Percentiles rank a stretch among this genome's conserved stretches.
Evolutionary conservation across 2,113 vertebrate species (phyloP).

Genomic region (Saguinus midas): DNA sequence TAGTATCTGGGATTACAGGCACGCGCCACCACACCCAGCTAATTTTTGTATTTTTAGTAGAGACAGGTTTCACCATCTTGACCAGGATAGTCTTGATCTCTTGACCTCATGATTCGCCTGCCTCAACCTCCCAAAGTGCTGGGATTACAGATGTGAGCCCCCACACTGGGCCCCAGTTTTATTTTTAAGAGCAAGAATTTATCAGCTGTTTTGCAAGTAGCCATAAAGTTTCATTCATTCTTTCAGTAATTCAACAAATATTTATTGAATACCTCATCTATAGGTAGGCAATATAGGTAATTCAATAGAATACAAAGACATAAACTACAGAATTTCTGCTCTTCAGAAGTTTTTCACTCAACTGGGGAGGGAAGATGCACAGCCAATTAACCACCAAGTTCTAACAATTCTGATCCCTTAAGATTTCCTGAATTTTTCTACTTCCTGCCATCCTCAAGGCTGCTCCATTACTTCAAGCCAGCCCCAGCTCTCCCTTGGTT

Average conservation of each 20-base stretch:
- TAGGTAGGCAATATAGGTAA: not conserved
- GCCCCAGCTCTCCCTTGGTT: not conserved
- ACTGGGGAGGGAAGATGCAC: not conserved
- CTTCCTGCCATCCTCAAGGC: not conserved
- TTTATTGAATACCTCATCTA: not conserved
- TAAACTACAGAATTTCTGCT: not conserved
- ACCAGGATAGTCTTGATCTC: too few relatives aligned
- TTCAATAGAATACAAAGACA: not conserved
- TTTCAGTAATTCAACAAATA: not conserved
- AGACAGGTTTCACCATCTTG: too few relatives aligned
- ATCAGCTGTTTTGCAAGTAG: not conserved
- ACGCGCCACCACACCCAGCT: too few relatives aligned
- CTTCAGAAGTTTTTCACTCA: conserved; percentile 22
- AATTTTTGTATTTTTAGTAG: too few relatives aligned
- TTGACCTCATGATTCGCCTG: too few relatives aligned
- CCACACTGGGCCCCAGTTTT: too few relatives aligned
- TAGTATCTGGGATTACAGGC: too few relatives aligned
- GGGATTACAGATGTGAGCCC: too few relatives aligned
- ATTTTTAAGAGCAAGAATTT: conserved; percentile 34
- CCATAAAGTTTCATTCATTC: not conserved
- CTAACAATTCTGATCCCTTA: not conserved
- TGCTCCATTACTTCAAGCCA: not conserved
- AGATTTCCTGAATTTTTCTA: conserved; percentile 6
- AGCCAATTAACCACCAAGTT: not conserved
- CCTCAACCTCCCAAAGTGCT: too few relatives aligned